Conservation (phyloP, 2,113 vertebrate genomes). For the Trematocara stigmaticum region DNA sequence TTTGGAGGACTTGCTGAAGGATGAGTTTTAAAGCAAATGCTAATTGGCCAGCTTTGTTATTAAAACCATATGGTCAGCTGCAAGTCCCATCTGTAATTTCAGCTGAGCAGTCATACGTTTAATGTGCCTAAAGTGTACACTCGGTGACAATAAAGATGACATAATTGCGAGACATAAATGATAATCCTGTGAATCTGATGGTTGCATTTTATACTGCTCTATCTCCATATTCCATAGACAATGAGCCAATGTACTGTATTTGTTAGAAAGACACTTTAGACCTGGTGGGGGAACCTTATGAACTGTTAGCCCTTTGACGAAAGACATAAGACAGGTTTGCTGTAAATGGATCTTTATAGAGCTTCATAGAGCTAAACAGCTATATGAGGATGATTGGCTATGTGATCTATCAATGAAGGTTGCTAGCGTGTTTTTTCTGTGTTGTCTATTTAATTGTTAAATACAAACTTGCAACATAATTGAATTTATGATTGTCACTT, state of each 20-base stretch:
- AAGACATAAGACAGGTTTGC: not conserved
- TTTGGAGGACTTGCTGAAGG: not conserved
- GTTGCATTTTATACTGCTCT: not conserved
- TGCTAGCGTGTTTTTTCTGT: not conserved
- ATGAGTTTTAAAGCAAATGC: constrained; percentile 1
- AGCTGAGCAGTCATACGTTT: not conserved
- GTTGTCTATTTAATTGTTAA: not conserved
- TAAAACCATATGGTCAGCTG: constrained; percentile 1
- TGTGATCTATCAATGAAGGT: not conserved
- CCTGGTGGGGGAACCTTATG: not conserved
- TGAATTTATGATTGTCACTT: not conserved
- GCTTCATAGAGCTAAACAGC: not conserved
- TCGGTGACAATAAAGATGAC: not conserved
- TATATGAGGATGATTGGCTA: not conserved
- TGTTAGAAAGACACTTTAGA: not conserved
- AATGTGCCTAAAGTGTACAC: not conserved
- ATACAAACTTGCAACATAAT: not conserved
- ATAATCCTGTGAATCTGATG: not conserved
- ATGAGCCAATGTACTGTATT: not conserved
- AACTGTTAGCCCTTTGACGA: not conserved
- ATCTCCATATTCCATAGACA: not conserved
- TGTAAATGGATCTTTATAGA: constrained; percentile 7
- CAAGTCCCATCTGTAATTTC: not conserved
- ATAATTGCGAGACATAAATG: not conserved
- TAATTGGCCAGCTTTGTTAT: constrained; percentile 3